Evolutionary conservation across 2,888 invertebrate genomes (phyloP), one percentile per base, ranked within the genome.

Genomic region (Pseudoips prasinana): DNA sequence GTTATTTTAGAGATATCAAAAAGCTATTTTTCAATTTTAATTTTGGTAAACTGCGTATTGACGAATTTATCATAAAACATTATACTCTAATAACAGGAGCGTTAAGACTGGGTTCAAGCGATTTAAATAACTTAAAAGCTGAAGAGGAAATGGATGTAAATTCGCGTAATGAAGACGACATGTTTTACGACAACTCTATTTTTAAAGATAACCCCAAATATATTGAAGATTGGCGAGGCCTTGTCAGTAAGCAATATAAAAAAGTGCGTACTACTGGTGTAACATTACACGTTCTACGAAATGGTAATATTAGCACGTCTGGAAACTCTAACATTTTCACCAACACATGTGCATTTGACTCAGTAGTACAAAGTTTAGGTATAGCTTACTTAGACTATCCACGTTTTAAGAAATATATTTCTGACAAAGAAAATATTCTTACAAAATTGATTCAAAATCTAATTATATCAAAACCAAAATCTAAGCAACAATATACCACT

Each of bases 51-150:
- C 22, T 20, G 10, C 31, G 32, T 23, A 20, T 40, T 19, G 35
- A 40, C 25, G 39, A 40, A 22, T 40, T 40, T 40, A 25, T 40
- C 11, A 28, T 40, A 25, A 31, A 40, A 31, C 39, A 40, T 22
- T 22, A 28, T 14, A 22, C 19, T 19, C 8, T 28, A 17, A 31
- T 40, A 28, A 28, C 31, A 8, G 31, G 34, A 25, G 28, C 30
- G 18, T 17, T 34, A 25, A 31, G 25, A 28, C 11, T 34, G 22
- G 31, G 9, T 20, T 9, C 23, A 30, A 30, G 24, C 24, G 24
- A 33, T 23, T 32, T 33, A 28, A 33, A 27, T 28, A 23, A 24
- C 18, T 24, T 31, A 17, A 24, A 33, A 34, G 26, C 19, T 19
- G 9, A 33, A 25, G 14, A 33, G 33, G 22, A 26, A 10, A 25